phyloP scores from a whole-genome alignment of 2,888 invertebrate genomes.

The Torymus aiolomorphi region DNA sequence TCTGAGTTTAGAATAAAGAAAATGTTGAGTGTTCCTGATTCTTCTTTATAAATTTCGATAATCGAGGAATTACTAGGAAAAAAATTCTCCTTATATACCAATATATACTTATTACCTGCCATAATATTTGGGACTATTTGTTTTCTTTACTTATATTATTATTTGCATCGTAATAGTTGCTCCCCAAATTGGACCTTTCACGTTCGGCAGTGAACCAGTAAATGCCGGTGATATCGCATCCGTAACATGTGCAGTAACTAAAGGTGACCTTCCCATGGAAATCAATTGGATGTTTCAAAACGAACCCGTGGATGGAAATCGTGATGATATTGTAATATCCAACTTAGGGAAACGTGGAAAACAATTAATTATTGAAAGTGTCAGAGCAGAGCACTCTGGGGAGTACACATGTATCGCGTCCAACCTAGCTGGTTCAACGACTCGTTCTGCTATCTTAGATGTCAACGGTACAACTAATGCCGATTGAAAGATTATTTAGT shows the following conservation, averaged over 20 bases:
- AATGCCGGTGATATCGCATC: constrained; percentile 88
- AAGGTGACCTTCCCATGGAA: constrained; percentile 87
- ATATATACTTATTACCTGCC: too few relatives aligned
- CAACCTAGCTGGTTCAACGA: constrained; percentile 75
- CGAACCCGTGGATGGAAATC: constrained; percentile 66
- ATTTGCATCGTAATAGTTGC: constrained; percentile 76
- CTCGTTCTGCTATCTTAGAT: constrained; percentile 76
- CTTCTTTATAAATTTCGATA: too few relatives aligned
- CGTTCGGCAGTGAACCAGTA: constrained; percentile 84
- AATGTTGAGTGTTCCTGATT: too few relatives aligned
- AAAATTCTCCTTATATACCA: too few relatives aligned
- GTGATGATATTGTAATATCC: constrained; percentile 68
- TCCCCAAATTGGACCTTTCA: constrained; percentile 84
- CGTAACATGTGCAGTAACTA: constrained; percentile 83
- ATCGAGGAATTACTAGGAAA: too few relatives aligned
- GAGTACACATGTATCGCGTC: constrained; percentile 83
- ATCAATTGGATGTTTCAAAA: constrained; percentile 84
- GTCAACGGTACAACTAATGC: constrained; percentile 76
- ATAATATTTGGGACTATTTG: too few relatives aligned
- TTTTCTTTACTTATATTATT: too few relatives aligned
- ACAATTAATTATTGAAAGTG: constrained; percentile 82
- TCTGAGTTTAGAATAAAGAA: too few relatives aligned
- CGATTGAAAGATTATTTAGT: too few relatives aligned
- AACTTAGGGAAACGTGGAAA: constrained; percentile 70
- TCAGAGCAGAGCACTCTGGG: constrained; percentile 83